These are phyloP conservation scores for Phalacrocorax brasilianus DNA, from an alignment of 2,113 vertebrate species.

Conservation along the genomic window DNA sequence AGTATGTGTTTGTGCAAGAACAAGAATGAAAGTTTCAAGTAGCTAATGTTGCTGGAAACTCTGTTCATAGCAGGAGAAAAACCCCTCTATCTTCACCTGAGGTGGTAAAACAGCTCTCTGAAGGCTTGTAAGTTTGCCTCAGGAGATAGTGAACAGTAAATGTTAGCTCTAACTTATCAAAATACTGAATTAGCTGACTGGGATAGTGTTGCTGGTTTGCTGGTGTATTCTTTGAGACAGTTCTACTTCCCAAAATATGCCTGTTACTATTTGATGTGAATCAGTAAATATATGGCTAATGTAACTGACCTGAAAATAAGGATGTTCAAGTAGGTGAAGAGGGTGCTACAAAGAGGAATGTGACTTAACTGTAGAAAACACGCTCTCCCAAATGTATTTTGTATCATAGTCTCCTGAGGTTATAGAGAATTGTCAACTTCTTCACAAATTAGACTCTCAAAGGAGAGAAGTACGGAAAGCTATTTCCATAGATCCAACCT, in stretches of 20 bases:
- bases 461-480: background rate
- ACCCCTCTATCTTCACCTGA: background rate
- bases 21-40: background rate
- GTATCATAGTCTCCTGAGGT: fast-evolving
- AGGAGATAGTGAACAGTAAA: background rate
- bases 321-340: background rate
- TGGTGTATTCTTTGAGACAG: background rate
- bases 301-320: background rate
- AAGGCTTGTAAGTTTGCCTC: background rate
- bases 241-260: background rate
- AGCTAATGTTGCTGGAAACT: background rate
- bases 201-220: background rate
- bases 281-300: background rate
- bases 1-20: background rate
- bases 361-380: background rate
- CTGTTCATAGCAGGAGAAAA: background rate
- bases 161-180: background rate
- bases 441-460: background rate
- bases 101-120: background rate
- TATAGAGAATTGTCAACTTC: background rate
- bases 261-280: background rate
- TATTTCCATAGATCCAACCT: background rate
- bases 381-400: background rate
- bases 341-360: background rate
- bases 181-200: background rate